Evolutionary conservation across 2,797 vertebrate species (phyloP), one percentile per base, ranked within the genome.

Genomic region (Rachycentron canadum): DNA sequence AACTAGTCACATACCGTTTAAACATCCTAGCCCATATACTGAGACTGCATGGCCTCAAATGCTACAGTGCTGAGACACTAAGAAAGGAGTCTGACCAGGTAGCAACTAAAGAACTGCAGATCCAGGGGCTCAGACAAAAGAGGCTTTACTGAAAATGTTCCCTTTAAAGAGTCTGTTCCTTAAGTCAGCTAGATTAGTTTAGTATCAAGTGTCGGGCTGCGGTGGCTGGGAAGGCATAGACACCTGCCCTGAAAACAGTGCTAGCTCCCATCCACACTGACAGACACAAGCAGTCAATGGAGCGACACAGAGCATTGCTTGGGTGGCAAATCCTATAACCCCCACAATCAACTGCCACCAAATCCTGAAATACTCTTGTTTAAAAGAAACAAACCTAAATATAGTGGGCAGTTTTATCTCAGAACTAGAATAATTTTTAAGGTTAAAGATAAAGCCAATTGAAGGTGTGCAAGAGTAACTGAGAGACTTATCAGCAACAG

Each of bases 131-230:
- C 89, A 92, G 88, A 94, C 92, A 91, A 94, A 93, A 88, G 88
- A 91, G 73, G 86, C 77, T 90, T 88, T 89, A 62, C 86, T 84
- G 79, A 87, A 85, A 84, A 80, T 93, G 85, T 90, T 76, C 73
- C 84, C 88, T 91, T 94, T 86, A 86, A 88, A 90, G 90, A 80
- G 75, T 59, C 91, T 73, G 85, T 90, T 91, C 81, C 86, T 92
- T 92, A 93, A 92, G 87, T 90, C 91, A 62, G 52, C 38, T 66
- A 88, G 93, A 94, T 94, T 93, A 94, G 91, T 84, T 85, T 58
- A 86, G 92, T 94, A 91, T 95, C 93, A 75, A 81, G 90, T 94
- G 87, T 95, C 93, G 85, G 90, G 82, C 86, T 79, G 79, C 91
- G 82, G 78, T 55, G 76, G 85, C 86, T 86, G 71, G 50, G 49